Base-by-base conservation (phyloP, 2,888 invertebrate genomes). In the Mycogona germanica region DNA sequence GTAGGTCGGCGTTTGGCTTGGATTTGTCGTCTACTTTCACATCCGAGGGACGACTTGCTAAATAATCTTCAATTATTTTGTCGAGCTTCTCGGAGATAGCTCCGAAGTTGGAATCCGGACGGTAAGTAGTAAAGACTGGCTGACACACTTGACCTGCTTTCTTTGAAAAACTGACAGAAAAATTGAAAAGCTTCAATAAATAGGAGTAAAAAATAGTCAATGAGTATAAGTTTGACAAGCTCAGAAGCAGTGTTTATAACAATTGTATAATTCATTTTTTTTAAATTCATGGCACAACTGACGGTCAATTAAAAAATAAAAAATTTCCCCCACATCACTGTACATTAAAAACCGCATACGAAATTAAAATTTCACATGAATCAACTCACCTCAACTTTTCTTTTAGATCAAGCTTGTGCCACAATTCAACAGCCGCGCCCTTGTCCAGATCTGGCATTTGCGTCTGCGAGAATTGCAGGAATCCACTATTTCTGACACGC, bases 21-120 rank as follows among this genome's bases (percentile, higher is more conserved):
- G 75, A 72, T 1, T 63, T 30, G 1, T 40, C 12, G 3, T 46
- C 28, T 12, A 46, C 14, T 25, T 46, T 25, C 21, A 19, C 29
- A 21, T 19, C 19, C 2, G 30, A 17, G 1, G 40, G 14, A 28
- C 3, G 30, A 7, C 52, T 51, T 14, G 19, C 37, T n/a, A 47
- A 19, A 66, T 81, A 84, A 26, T 72, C 71, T 2, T 78, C 73
- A 41, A 89, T 75, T 7, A 88, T 64, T 12, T 72, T 68, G 57
- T 87, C 80, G 50, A 95, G 68, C 41, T 78, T 79, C 70, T 98
- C 97, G 5, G 84, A 84, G 4, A 96, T 74, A 0, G 85, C 80
- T 6, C 93, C 92, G 61, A 87, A 84, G 64, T 83, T 78, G n/a
- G 61, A 58, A 66, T 86, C 82, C 1, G 89, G 84, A 19, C 82